Evolutionary conservation across 92 coral and sea anemone genomes (phyloP), one percentile per base, ranked within the genome.

Genomic region (Muricea muricata): DNA sequence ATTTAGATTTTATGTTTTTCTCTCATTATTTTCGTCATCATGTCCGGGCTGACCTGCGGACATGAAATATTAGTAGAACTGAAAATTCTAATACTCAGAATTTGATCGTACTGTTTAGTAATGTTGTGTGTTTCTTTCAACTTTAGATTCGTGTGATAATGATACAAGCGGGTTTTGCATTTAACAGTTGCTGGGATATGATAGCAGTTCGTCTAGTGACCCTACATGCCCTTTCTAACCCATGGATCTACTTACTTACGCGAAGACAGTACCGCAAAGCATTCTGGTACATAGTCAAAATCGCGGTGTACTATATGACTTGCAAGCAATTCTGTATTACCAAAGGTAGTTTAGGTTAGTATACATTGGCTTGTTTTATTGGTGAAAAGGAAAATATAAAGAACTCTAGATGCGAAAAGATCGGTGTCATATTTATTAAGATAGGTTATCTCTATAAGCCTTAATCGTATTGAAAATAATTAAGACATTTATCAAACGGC

Each of bases 211-310:
- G 93, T 11, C 90, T 96, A 5, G 99, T 97, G 31, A 90, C 98
- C 1, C 91, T 93, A 3, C 99, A 96, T 75, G 86, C 99, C 5
- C 95, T 96, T 20, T 68, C 89, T 66, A 94, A 92, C 61, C 98
- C 99, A 2, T 96, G 99, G 99, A 60, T 96, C 10, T 96, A 96
- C 66, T 93, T 97, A 0, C 84, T 96, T 25, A 87, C 93, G 35
- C 86, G 97, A 73, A 88, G 98, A 50, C 94, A 96, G 70, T 96
- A 96, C 90, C 94, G 98, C 24, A 97, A 90, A 69, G 98, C 94
- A 50, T 93, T 93, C 90, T 92, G 95, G 93, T 83, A 90, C 86
- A 84, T 96, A 25, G 71, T 96, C 25, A 87, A 89, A 40, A 79
- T 90, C 87, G 79, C 57, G 25, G 92, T 87, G 45, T 90, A 92